These are phyloP conservation scores for Geococcyx californianus DNA, from an alignment of 2,113 vertebrate species.

Conservation along the genomic window DNA sequence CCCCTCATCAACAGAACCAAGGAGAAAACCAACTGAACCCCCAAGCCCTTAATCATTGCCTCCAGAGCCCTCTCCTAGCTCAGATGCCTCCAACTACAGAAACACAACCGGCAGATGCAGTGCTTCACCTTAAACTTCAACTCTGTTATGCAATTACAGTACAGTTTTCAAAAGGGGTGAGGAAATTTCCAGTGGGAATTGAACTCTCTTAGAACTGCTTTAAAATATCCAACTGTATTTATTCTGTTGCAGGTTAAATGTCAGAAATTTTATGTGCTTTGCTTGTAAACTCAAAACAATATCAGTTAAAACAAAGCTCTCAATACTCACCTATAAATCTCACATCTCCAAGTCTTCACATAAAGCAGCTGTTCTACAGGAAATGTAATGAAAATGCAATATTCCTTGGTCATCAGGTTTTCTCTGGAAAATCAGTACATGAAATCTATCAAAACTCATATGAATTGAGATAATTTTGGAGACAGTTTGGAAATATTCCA, in stretches of 20 bases:
- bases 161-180: background rate
- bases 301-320: background rate
- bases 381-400: background rate
- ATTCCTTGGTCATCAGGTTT: background rate
- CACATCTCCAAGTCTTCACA: background rate
- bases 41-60: background rate
- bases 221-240: background rate
- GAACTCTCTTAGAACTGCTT: background rate
- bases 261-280: background rate
- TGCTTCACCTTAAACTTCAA: background rate
- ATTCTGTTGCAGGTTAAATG: background rate
- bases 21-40: background rate
- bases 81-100: background rate
- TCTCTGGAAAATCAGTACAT: background rate
- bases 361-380: background rate
- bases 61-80: background rate
- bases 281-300: background rate
- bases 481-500: background rate
- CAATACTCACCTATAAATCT: background rate
- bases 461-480: background rate
- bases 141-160: background rate
- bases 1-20: background rate
- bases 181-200: background rate
- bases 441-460: background rate
- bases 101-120: background rate